A percentile compares a stretch with the other conserved stretches of the same genome.
Conservation (phyloP, 2,888 invertebrate species). For the Vandiemenella viatica region DNA sequence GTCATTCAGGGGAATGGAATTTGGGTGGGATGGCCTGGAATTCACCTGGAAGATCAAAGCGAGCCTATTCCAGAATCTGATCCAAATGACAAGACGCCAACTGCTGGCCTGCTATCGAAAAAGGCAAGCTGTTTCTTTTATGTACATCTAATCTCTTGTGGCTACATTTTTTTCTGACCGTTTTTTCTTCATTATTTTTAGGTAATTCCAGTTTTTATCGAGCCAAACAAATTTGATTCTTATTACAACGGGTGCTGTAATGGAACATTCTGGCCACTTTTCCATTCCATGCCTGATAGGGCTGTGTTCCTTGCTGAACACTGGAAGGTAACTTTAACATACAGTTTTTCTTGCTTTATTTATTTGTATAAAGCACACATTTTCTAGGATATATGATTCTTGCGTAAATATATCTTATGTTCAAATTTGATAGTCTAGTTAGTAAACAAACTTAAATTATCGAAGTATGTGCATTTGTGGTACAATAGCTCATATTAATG, state of each 20-base stretch:
- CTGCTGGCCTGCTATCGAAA: slow-evolving; percentile 66
- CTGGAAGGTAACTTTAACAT: slow-evolving; percentile 42
- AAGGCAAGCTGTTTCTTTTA: slow-evolving; percentile 40
- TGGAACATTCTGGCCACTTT: slow-evolving; percentile 82
- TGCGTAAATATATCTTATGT: too few species aligned
- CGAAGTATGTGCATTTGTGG: too few species aligned
- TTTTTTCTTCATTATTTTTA: slow-evolving; percentile 26
- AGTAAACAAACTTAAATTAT: too few species aligned
- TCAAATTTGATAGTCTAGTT: too few species aligned
- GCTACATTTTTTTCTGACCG: background rate
- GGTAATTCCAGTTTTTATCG: slow-evolving; percentile 68
- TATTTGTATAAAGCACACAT: too few species aligned
- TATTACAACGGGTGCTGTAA: slow-evolving; percentile 90
- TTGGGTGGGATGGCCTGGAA: slow-evolving; percentile 87
- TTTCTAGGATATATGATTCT: too few species aligned
- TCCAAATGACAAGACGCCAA: slow-evolving; percentile 71
- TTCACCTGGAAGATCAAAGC: slow-evolving; percentile 59
- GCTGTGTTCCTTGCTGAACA: slow-evolving; percentile 69
- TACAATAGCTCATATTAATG: too few species aligned
- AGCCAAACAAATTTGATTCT: slow-evolving; percentile 60
- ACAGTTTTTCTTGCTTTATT: too few species aligned
- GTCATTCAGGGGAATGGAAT: slow-evolving; percentile 70
- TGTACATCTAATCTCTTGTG: background rate
- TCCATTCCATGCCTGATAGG: slow-evolving; percentile 83
- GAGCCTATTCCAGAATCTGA: slow-evolving; percentile 76